Base-by-base conservation (phyloP, 2,797 vertebrate genomes). In the Pterois miles region DNA sequence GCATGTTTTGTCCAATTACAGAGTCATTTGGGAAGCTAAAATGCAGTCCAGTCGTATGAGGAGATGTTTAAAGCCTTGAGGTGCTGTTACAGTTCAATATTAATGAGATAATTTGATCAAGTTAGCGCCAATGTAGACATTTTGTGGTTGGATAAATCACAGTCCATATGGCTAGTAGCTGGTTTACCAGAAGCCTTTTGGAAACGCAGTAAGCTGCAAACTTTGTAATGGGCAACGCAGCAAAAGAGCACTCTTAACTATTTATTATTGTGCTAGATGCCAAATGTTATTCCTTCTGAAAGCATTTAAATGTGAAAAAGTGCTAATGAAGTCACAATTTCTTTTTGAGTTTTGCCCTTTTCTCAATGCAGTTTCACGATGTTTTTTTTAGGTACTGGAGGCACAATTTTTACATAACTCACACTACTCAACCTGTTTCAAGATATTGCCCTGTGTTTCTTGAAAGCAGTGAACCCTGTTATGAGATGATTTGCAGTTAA, bases 1-100 rank as follows among this genome's bases (percentile, higher is more conserved):
- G 91, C 92, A 91, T 80, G 73, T 92, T 93, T 83, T 54, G 75
- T 81, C 78, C 81, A 83, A 92, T 91, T 81, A 85, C 27, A 68
- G 57, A 83, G 62, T 88, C 80, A 81, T 87, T 85, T 88, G 78
- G 70, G 71, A 67, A 65, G 74, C 80, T 74, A 38, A 91, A 89
- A 89, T 59, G 81, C 65, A 82, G 72, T 66, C 38, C 72, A 34
- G 65, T 75, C 56, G 33, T 43, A 78, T 54, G 68, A 81, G 75
- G 80, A 70, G 84, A 85, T 73, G 85, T 86, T 91, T 71, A 52
- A 83, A 72, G 83, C 85, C 84, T 81, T 3, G 1, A 80, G 86
- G 83, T 84, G 72, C 74, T 80, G 65, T 80, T 82, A 58, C 74
- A 78, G 90, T 80, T 91, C 92, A 92, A 92, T 93, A 88, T 88